Conservation (phyloP, 2,797 vertebrate species). For the Galagoides demidoff region DNA sequence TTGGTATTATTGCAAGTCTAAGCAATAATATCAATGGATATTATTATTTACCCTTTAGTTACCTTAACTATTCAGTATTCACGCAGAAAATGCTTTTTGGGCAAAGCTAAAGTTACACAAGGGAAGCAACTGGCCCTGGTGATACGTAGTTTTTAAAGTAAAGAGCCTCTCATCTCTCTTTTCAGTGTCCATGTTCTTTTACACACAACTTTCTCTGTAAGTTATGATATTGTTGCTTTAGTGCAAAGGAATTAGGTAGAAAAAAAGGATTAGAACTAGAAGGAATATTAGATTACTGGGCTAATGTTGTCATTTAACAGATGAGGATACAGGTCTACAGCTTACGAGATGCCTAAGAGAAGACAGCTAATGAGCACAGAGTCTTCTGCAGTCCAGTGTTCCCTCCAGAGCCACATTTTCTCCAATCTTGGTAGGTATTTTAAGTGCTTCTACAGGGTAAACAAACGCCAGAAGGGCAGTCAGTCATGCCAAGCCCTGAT, state of each 20-base stretch:
- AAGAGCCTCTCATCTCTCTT: neutral
- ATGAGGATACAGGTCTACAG: neutral
- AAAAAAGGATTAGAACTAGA: neutral
- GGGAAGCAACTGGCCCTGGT: neutral
- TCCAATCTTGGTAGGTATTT: neutral
- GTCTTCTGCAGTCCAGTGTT: neutral
- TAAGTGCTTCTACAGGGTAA: neutral
- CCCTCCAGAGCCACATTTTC: neutral
- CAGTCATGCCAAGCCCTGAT: neutral
- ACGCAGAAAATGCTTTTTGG: neutral
- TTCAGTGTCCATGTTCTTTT: neutral
- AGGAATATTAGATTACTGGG: neutral
- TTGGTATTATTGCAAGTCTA: neutral
- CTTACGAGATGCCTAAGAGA: neutral
- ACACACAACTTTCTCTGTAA: neutral
- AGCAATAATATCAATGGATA: neutral
- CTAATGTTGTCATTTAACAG: neutral
- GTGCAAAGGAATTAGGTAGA: neutral
- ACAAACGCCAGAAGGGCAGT: neutral
- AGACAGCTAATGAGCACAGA: rapidly evolving
- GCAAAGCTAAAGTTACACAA: neutral
- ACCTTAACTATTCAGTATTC: neutral
- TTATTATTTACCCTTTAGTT: neutral
- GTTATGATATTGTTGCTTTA: neutral
- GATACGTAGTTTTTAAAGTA: neutral